Percentiles rank a stretch among this genome's conserved stretches.
Evolutionary conservation across 1,140 invertebrate species (phyloP).

Genomic region (Magallana ariakensis): DNA sequence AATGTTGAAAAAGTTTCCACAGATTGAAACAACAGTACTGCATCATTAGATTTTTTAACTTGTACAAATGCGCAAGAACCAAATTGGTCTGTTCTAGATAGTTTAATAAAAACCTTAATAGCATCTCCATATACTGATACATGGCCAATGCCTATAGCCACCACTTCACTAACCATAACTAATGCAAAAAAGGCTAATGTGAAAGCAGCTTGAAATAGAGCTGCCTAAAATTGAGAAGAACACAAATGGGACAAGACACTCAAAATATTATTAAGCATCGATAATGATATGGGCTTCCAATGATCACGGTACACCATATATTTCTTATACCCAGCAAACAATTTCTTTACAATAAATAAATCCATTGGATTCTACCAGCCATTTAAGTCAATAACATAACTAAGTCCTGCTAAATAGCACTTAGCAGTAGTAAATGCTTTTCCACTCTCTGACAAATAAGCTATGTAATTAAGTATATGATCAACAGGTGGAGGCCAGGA

Average conservation of each 20-base stretch:
- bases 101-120: not conserved
- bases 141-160: not conserved
- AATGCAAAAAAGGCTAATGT: not conserved
- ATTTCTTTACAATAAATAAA: conserved; percentile 18
- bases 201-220: not conserved
- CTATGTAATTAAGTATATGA: not conserved
- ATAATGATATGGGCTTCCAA: too few relatives aligned
- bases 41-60: too few relatives aligned
- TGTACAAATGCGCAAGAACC: not conserved
- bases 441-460: not conserved
- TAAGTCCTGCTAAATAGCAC: not conserved
- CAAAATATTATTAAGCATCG: not conserved
- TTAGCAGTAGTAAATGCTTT: not conserved
- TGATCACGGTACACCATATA: too few relatives aligned
- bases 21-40: too few relatives aligned
- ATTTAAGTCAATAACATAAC: not conserved
- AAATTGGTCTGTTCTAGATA: conserved; percentile 11
- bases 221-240: too few relatives aligned
- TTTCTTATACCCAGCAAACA: too few relatives aligned
- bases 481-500: conserved; percentile 14
- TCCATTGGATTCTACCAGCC: not conserved
- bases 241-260: not conserved
- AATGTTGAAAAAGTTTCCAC: not conserved
- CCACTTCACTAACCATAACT: not conserved
- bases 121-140: not conserved